These are phyloP conservation scores for Phylloscopus collybita DNA, from an alignment of 2,797 vertebrate species.

Conservation along the genomic window DNA sequence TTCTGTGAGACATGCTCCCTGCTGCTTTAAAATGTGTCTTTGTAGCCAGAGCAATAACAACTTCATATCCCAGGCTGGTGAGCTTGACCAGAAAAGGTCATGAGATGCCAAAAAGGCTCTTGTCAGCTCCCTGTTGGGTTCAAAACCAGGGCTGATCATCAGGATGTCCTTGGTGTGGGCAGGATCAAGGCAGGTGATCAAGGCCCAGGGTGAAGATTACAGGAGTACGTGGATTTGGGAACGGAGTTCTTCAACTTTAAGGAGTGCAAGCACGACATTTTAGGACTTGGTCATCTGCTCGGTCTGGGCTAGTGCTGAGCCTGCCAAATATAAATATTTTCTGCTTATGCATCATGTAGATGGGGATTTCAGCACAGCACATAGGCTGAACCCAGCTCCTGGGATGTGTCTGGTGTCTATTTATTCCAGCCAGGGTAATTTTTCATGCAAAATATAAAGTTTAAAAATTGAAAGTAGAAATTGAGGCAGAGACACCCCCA, in stretches of 20 bases:
- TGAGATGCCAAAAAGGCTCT: not conserved
- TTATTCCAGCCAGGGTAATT: not conserved
- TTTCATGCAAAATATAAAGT: not conserved
- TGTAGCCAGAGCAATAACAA: not conserved
- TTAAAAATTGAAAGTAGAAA: not conserved
- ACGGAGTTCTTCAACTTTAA: not conserved
- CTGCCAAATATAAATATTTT: conserved; percentile 1
- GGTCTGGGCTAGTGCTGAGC: not conserved
- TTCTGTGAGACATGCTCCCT: rapidly evolving
- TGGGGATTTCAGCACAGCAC: not conserved
- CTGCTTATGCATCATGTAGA: not conserved
- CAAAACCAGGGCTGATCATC: rapidly evolving
- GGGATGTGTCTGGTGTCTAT: not conserved
- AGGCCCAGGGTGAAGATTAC: not conserved
- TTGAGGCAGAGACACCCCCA: not conserved
- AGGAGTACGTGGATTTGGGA: not conserved
- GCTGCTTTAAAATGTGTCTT: not conserved
- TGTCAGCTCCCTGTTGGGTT: not conserved
- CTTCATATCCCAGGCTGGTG: not conserved
- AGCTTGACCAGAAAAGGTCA: not conserved
- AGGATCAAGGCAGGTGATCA: not conserved
- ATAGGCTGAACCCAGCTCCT: not conserved
- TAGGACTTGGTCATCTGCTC: not conserved
- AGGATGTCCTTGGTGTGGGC: not conserved
- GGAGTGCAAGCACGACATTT: rapidly evolving